Evolutionary conservation across 2,888 invertebrate genomes (phyloP), one percentile per base, ranked within the genome.

Genomic region (Lycocerus yunnanus): DNA sequence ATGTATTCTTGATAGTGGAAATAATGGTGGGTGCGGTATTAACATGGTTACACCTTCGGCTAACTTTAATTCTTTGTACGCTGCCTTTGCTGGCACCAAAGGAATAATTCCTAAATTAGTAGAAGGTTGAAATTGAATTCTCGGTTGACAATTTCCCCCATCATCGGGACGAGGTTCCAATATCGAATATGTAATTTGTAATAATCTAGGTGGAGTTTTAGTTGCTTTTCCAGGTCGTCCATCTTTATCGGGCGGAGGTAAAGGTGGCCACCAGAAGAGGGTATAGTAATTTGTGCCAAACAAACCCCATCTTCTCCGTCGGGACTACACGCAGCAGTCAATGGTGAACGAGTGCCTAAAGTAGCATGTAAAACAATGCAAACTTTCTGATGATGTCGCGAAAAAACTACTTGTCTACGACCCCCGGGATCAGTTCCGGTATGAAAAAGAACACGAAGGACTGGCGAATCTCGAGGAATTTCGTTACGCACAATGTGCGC

Each of bases 251-350:
- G 91, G 91, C 1, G 91, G 89, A 4, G 92, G 92, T 72, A 93
- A 84, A 0, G 94, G 92, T 15, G 93, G 92, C 97, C 97, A 98
- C 97, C 97, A 98, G 93, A 92, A 10, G 95, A 93, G 0, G 97
- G 98, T 58, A 98, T 91, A 1, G 95, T 94, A 73, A 96, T 89
- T 82, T 89, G 85, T 0, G 96, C 96, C 70, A 98, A 90, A 85
- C 97, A 98, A 0, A 97, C 97, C 0, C 97, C 96, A 84, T 97
- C 96, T 84, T 96, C 95, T 11, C 95, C 95, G 85, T 95, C 96
- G 1, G 97, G 97, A 82, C 95, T 95, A 87, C 97, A 98, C n/a
- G 96, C 94, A 0, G 97, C 94, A 69, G 95, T 94, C 77, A 97
- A 88, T 3, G 93, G 90, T 69, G 90, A 88, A 78, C 90, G 88